Evolutionary conservation across 2,888 invertebrate genomes (phyloP).

Genomic region (Stenotaenia linearis): DNA sequence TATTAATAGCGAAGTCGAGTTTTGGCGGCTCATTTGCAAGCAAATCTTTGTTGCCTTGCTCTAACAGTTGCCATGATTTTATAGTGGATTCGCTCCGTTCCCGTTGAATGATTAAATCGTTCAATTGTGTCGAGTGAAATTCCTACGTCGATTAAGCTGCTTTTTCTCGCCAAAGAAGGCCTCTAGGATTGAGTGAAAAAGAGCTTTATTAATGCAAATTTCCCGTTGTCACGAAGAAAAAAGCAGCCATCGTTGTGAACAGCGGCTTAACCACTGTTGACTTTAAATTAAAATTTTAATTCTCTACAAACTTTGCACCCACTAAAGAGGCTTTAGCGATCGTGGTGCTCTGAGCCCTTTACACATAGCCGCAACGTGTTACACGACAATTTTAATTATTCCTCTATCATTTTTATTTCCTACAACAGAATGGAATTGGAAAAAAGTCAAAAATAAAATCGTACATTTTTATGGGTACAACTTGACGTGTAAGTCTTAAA

Average conservation of each 20-base stretch:
- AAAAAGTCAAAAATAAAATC: background rate
- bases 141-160: slow-evolving; percentile 13
- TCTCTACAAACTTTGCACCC: slow-evolving; percentile 12
- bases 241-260: slow-evolving; percentile 13
- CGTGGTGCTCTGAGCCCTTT: background rate
- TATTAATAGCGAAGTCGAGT: background rate
- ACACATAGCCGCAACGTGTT: background rate
- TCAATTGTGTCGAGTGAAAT: slow-evolving; percentile 24
- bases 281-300: slow-evolving; percentile 26
- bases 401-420: background rate
- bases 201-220: slow-evolving; percentile 22
- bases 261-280: slow-evolving; percentile 16
- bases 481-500: background rate
- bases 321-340: slow-evolving; percentile 2
- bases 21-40: slow-evolving; percentile 19
- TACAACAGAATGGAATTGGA: too few species aligned
- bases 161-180: slow-evolving; percentile 3
- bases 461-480: background rate
- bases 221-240: background rate
- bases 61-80: slow-evolving; percentile 5
- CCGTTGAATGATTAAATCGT: slow-evolving; percentile 8
- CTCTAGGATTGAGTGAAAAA: slow-evolving; percentile 6
- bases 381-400: background rate
- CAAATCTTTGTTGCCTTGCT: background rate
- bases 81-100: slow-evolving; percentile 14